A percentile compares a stretch with the other conserved stretches of the same genome.
Evolutionary conservation across 2,888 invertebrate genomes (phyloP).

Genomic region (Apodemia duryi): DNA sequence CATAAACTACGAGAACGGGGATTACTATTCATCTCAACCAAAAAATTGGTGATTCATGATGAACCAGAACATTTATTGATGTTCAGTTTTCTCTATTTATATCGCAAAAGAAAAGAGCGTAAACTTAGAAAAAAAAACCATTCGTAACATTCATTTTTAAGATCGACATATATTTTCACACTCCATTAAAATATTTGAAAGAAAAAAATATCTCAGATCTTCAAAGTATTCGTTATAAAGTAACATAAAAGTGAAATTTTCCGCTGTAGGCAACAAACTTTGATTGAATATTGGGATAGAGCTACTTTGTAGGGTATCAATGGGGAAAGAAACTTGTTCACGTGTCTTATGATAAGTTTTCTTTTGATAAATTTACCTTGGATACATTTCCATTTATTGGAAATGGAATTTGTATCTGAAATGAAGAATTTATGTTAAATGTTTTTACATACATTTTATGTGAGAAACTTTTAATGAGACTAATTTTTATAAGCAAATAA

Average conservation of each 20-base stretch:
- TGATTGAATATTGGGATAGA: constrained; percentile 55
- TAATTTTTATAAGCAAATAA: no score
- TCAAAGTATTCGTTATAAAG: constrained; percentile 16
- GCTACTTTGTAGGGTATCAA: constrained; percentile 41
- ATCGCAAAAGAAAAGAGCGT: no score
- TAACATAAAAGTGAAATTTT: constrained; percentile 23
- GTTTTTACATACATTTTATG: background rate
- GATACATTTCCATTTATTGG: constrained; percentile 5
- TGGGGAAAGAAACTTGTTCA: constrained; percentile 15
- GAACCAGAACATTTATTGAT: no score
- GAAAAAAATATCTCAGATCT: constrained; percentile 10
- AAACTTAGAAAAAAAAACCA: no score
- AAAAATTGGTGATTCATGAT: no score
- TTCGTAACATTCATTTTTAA: background rate
- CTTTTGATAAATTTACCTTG: constrained; percentile 6
- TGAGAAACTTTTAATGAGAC: background rate
- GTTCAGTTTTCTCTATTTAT: no score
- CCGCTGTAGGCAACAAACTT: constrained; percentile 47
- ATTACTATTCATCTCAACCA: no score
- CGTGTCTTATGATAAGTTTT: constrained; percentile 6
- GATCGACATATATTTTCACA: background rate
- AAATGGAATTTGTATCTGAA: background rate
- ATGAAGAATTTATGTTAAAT: background rate
- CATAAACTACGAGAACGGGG: no score
- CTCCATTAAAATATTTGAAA: background rate